Evolutionary conservation across 2,888 invertebrate genomes (phyloP), one percentile per base, ranked within the genome.

Genomic region (Patella depressa): DNA sequence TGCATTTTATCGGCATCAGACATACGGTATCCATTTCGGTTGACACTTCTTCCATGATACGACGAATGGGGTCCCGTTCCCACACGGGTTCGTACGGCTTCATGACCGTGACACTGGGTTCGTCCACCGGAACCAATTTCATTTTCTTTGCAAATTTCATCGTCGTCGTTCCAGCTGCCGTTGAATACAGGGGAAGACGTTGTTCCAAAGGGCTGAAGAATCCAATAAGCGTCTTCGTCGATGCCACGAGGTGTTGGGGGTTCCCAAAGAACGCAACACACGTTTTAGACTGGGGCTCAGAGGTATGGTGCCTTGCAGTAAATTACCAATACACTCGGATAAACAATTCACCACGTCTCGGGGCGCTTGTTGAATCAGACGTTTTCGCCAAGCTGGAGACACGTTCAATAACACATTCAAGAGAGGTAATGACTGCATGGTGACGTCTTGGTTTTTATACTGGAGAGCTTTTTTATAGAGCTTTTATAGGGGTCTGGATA

Each of bases 11-110:
- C 15, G 19, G n/a, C 65, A 12, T 65, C 65, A 0, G 19, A 12
- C 11, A 15, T 19, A 65, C 24, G 3, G 2, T 11, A 9, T 4
- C 7, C 65, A 65, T 65, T 3, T 65, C 65, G 3, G n/a, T 2
- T 2, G 11, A 19, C 12, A 65, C n/a, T 65, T 65, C 65, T 65
- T 65, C 65, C 19, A 65, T 19, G 15, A 24, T 24, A 19, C 24
- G 19, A 1, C 12, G 7, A 7, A 65, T 24, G 4, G 65, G 65
- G 14, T 65, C 24, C 24, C 19, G 65, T 19, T 19, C 19, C 19
- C 12, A 65, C 19, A 65, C 65, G 65, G 65, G 65, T 19, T 65
- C 65, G 65, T 65, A 65, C n/a, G 65, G 65, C 3, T 65, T 65
- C 34, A 34, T 34, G 2, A 65, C 65, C 19, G 65, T 65, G 11